Evolutionary conservation across 2,113 vertebrate genomes (phyloP).

Genomic region (Leuciscus idus): DNA sequence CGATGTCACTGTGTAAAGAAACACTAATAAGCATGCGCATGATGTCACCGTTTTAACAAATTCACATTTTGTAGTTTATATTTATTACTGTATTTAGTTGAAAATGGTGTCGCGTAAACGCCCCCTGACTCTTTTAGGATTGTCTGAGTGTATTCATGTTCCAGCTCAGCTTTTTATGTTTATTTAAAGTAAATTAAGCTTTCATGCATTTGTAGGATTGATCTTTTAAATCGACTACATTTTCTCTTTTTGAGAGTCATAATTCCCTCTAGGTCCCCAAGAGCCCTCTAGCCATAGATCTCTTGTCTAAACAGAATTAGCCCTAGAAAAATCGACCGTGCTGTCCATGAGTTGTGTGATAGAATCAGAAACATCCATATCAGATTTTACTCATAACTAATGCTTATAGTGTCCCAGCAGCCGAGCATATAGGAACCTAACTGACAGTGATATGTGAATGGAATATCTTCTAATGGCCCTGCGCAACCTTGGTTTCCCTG

Average conservation of each 20-base stretch:
- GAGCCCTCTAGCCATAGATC: neutral
- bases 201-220: no score
- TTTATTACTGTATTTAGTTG: no score
- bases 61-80: no score
- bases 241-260: neutral
- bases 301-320: neutral
- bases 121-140: neutral
- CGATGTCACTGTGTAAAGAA: no score
- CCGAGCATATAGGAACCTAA: neutral
- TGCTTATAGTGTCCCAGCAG: neutral
- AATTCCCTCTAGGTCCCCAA: neutral
- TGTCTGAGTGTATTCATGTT: neutral
- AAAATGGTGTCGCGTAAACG: no score
- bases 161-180: neutral
- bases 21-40: no score
- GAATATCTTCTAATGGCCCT: conserved; percentile 16
- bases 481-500: conserved; percentile 20
- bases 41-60: no score
- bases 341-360: neutral
- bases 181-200: neutral
- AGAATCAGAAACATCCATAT: neutral
- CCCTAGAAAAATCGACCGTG: neutral
- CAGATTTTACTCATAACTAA: conserved; percentile 15
- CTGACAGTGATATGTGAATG: neutral
- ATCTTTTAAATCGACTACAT: neutral